These are phyloP conservation scores for Streptopelia turtur DNA, from an alignment of 2,797 vertebrate species.

Conservation along the genomic window DNA sequence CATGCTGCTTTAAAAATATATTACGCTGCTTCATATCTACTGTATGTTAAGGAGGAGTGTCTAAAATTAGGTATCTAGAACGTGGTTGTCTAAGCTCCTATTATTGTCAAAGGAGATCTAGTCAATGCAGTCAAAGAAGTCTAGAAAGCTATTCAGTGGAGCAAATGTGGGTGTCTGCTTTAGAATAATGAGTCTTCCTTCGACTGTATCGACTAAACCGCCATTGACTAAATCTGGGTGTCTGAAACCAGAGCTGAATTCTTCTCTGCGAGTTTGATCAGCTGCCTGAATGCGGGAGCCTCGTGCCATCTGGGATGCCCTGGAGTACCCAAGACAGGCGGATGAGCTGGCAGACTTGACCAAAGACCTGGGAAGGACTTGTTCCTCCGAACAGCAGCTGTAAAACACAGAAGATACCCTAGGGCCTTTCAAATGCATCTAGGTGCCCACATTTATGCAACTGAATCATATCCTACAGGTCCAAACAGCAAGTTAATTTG, in stretches of 20 bases:
- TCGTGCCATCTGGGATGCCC: background rate
- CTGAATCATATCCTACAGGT: constrained; percentile 32
- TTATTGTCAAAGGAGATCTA: constrained; percentile 6
- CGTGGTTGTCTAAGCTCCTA: background rate
- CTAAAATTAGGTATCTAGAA: constrained; percentile 38
- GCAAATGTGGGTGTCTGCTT: constrained; percentile 26
- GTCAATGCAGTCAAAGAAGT: background rate
- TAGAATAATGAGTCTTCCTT: constrained; percentile 14
- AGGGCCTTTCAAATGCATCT: constrained; percentile 40
- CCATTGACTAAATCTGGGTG: constrained; percentile 18
- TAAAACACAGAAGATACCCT: constrained; percentile 33
- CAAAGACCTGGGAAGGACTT: constrained; percentile 22
- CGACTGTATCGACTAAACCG: background rate
- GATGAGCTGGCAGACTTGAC: constrained; percentile 20
- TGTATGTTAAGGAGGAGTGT: background rate
- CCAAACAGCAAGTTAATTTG: constrained; percentile 46
- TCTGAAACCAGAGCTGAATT: background rate
- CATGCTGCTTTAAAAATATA: background rate
- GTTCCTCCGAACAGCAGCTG: constrained; percentile 2
- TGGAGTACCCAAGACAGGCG: background rate
- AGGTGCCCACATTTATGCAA: constrained; percentile 38
- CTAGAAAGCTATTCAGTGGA: constrained; percentile 25
- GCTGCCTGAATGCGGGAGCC: background rate
- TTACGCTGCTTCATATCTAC: background rate
- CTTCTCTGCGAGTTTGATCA: background rate